A percentile compares a stretch with the other conserved stretches of the same genome.
Conservation (phyloP, 2,113 vertebrate species). For the Acrocephalus kingi region DNA sequence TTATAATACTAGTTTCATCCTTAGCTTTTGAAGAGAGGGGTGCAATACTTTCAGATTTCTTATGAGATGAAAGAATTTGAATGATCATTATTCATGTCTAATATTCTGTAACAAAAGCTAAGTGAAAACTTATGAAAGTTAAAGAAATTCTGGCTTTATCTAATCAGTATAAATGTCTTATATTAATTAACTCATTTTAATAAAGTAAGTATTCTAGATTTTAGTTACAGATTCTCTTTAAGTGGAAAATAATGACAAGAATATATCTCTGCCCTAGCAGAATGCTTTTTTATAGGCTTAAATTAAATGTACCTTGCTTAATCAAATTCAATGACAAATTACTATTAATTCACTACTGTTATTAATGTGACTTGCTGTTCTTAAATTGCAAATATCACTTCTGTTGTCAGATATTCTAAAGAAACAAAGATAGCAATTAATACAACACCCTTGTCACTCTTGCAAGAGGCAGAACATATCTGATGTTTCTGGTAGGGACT, state of each 20-base stretch:
- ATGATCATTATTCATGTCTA: neutral
- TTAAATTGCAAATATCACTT: neutral
- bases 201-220: neutral
- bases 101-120: neutral
- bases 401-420: neutral
- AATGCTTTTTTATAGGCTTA: neutral
- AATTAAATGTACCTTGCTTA: neutral
- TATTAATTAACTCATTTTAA: neutral
- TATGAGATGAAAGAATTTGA: neutral
- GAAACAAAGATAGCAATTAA: neutral
- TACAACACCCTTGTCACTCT: neutral
- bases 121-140: neutral
- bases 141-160: neutral
- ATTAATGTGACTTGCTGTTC: neutral
- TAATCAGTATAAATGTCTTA: neutral
- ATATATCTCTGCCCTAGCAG: neutral
- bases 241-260: neutral
- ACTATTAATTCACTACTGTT: neutral
- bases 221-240: neutral
- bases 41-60: neutral
- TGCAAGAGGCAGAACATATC: rapidly evolving
- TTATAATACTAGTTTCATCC: neutral
- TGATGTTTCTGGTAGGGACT: neutral
- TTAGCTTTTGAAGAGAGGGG: neutral
- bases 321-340: neutral